A percentile compares a stretch with the other conserved stretches of the same genome.
Conservation (phyloP, 1,140 invertebrate genomes). For the Polyergus mexicanus region DNA sequence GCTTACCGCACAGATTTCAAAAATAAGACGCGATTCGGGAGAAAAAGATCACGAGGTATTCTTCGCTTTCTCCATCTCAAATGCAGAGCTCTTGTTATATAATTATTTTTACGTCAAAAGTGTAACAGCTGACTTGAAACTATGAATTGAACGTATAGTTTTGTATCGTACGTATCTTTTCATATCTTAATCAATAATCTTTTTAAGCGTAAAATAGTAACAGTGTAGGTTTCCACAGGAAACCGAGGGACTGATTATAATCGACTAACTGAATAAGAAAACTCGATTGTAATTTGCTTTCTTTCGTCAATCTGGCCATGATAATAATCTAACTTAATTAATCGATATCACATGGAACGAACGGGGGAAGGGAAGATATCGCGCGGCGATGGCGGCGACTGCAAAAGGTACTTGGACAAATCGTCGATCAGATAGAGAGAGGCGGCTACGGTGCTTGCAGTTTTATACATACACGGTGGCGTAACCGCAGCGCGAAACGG, state of each 20-base stretch:
- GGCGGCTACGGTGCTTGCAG: constrained; percentile 41
- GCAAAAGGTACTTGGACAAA: constrained; percentile 73
- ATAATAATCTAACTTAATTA: constrained; percentile 58
- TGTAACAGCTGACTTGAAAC: background rate
- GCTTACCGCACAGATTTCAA: constrained; percentile 50
- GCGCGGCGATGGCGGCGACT: constrained; percentile 45
- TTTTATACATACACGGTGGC: constrained; percentile 57
- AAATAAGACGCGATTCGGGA: constrained; percentile 54
- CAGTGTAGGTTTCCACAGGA: background rate
- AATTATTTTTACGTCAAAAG: background rate
- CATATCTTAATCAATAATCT: background rate
- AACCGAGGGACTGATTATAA: constrained; percentile 22
- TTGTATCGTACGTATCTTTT: background rate
- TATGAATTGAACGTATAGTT: background rate
- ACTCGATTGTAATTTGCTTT: constrained; percentile 33
- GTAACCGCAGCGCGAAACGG: constrained; percentile 74
- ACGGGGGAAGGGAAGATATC: constrained; percentile 52
- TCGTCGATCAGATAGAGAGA: constrained; percentile 75
- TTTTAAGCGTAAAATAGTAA: background rate
- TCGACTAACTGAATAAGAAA: background rate
- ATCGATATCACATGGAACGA: constrained; percentile 15
- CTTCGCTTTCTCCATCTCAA: background rate
- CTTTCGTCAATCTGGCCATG: background rate
- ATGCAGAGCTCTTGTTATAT: background rate
- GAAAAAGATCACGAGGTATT: constrained; percentile 41